Conservation (phyloP, 2,797 vertebrate species). For the Protonibea diacanthus region DNA sequence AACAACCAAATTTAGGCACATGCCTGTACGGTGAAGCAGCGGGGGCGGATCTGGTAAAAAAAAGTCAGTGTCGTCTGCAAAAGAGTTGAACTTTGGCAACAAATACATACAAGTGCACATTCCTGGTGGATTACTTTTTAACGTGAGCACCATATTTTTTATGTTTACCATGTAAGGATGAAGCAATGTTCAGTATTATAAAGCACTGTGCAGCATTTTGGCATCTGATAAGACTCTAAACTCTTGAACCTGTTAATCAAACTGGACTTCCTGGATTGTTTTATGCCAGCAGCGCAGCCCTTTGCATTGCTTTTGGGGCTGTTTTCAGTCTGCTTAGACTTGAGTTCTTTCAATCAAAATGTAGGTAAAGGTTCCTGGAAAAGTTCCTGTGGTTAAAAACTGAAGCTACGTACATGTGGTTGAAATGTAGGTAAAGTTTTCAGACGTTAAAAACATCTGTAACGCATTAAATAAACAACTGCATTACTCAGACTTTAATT, state of each 20-base stretch:
- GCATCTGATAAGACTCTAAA: not conserved
- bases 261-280: not conserved
- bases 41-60: too few species aligned
- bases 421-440: not conserved
- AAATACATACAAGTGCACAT: not conserved
- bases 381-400: not conserved
- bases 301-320: not conserved
- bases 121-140: not conserved
- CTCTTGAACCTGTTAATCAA: not conserved
- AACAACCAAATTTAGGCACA: not conserved
- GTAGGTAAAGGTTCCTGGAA: not conserved
- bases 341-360: not conserved
- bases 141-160: not conserved
- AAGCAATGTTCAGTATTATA: not conserved
- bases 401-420: too few species aligned
- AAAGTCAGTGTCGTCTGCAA: not conserved
- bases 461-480: not conserved
- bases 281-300: not conserved
- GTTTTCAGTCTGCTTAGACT: not conserved
- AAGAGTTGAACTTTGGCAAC: not conserved
- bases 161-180: not conserved
- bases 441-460: not conserved
- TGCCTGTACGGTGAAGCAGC: not conserved
- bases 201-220: not conserved
- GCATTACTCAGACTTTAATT: not conserved